phyloP scores from a whole-genome alignment of 2,888 invertebrate species.

The Stenolophus ochropezus region DNA sequence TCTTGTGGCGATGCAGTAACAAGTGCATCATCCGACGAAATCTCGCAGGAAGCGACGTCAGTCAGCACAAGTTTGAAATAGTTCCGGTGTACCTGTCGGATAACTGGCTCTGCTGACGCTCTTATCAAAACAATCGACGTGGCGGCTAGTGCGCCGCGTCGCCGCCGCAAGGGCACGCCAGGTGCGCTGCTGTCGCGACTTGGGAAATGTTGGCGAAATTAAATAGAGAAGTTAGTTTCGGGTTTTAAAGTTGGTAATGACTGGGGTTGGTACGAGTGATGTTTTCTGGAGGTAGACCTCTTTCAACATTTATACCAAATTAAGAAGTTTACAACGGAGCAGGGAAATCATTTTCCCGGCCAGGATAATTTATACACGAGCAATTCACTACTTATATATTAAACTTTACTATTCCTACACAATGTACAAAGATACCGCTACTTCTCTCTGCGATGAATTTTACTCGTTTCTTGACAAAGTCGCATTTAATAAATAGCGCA shows the following conservation, averaged over 20 bases:
- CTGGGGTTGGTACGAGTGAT: conserved; percentile 3
- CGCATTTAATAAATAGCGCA: too few species aligned
- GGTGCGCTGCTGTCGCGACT: conserved; percentile 18
- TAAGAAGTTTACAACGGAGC: conserved; percentile 1
- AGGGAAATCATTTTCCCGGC: not conserved
- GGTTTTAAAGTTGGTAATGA: conserved; percentile 42
- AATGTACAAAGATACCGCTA: too few species aligned
- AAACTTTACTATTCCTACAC: too few species aligned
- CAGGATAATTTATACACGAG: not conserved
- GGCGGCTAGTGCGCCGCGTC: not conserved
- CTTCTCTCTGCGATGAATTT: too few species aligned
- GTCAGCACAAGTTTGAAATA: conserved; percentile 8
- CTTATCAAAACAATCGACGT: conserved; percentile 32
- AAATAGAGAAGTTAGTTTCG: conserved; percentile 44
- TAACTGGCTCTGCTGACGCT: conserved; percentile 15
- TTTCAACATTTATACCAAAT: conserved; percentile 11
- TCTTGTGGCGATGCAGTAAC: not conserved
- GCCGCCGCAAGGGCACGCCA: conserved; percentile 7
- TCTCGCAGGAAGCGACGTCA: conserved; percentile 9
- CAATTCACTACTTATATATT: not conserved
- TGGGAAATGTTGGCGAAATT: conserved; percentile 33
- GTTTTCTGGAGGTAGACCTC: conserved; percentile 1
- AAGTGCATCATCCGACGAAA: not conserved
- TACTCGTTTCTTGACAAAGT: too few species aligned
- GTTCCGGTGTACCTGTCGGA: conserved; percentile 36